phyloP scores from a whole-genome alignment of 2,113 vertebrate species.

The Glaucidium brasilianum region DNA sequence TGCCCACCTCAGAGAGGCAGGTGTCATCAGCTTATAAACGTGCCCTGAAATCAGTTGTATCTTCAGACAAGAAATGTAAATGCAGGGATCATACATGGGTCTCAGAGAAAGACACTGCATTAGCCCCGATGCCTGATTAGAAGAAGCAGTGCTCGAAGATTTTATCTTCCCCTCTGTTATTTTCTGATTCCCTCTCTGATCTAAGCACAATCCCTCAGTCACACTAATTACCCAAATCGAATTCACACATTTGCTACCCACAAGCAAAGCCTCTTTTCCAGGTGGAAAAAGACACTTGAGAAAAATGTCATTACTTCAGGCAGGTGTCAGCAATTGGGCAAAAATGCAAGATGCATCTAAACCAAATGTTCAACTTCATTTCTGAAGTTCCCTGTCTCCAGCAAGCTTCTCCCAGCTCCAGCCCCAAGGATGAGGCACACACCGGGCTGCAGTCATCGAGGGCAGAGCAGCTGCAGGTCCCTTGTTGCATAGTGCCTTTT shows the following conservation, averaged over 20 bases:
- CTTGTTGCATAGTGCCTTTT: neutral
- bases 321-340: neutral
- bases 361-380: neutral
- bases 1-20: neutral
- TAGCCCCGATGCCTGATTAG: neutral
- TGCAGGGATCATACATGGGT: neutral
- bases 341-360: neutral
- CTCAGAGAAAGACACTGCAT: neutral
- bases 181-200: neutral
- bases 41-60: neutral
- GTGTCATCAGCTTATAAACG: rapidly evolving
- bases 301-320: neutral
- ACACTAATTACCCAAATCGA: neutral
- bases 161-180: neutral
- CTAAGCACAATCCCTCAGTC: neutral
- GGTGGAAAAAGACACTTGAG: neutral
- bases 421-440: neutral
- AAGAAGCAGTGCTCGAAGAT: neutral
- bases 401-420: neutral
- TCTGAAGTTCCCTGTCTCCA: neutral
- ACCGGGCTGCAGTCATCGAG: neutral
- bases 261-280: neutral
- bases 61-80: neutral
- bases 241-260: neutral
- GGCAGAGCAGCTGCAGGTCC: neutral